phyloP scores from a whole-genome alignment of 2,113 vertebrate species.

The Neogobius melanostomus region DNA sequence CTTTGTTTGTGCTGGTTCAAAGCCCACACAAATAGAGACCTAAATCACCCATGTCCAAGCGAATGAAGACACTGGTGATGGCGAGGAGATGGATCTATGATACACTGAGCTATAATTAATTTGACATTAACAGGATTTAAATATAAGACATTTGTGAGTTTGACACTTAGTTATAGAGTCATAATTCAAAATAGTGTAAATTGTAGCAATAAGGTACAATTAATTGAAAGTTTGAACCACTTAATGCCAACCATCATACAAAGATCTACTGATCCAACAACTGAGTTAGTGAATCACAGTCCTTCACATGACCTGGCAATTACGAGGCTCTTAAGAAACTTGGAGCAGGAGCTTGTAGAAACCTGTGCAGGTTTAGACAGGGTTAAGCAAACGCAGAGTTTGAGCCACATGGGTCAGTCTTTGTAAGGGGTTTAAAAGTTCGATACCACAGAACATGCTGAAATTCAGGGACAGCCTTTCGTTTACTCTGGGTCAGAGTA shows the following conservation, averaged over 20 bases:
- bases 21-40: neutral
- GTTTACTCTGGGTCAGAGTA: slow-evolving; percentile 67
- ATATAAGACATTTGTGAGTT: neutral
- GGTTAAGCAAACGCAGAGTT: slow-evolving; percentile 45
- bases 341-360: slow-evolving; percentile 22
- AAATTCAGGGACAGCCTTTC: slow-evolving; percentile 51
- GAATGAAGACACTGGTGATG: neutral
- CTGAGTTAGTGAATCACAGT: slow-evolving; percentile 27
- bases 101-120: neutral
- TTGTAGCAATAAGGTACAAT: neutral
- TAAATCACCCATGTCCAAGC: no score
- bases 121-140: neutral
- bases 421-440: slow-evolving; percentile 47
- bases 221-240: neutral
- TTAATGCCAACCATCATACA: slow-evolving; percentile 21
- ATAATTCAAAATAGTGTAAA: neutral
- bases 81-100: neutral
- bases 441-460: slow-evolving; percentile 29
- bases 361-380: slow-evolving; percentile 26
- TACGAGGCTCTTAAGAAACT: slow-evolving; percentile 25
- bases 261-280: neutral
- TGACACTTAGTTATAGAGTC: neutral
- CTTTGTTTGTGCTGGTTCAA: neutral
- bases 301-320: slow-evolving; percentile 24
- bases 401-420: slow-evolving; percentile 29